Conservation (phyloP, 37 sponge, comb jelly and placozoan species). For the Lycopodina hypogea region DNA sequence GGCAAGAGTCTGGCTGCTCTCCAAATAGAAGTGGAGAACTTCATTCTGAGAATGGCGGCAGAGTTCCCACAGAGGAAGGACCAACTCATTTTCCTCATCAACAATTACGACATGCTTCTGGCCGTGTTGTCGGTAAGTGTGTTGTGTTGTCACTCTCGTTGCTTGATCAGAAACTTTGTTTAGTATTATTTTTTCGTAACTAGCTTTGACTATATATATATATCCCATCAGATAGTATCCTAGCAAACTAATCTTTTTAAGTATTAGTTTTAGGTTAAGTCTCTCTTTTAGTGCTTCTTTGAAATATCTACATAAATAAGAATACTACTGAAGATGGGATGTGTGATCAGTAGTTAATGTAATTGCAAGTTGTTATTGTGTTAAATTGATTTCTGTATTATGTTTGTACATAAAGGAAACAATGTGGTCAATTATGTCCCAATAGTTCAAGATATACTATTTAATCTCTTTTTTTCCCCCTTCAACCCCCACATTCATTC, state of each 20-base stretch:
- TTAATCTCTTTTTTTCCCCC: too few species aligned
- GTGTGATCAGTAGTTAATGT: too few species aligned
- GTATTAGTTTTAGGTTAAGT: too few species aligned
- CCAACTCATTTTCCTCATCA: slow-evolving; percentile 97
- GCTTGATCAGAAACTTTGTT: not conserved
- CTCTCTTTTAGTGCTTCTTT: too few species aligned
- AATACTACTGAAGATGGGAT: too few species aligned
- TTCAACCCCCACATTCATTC: too few species aligned
- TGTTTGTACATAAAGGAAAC: too few species aligned
- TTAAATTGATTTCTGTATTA: too few species aligned
- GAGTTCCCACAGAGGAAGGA: slow-evolving; percentile 92
- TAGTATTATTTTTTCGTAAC: not conserved
- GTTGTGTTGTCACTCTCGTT: not conserved
- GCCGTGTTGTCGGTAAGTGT: slow-evolving; percentile 76
- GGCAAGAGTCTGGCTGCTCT: slow-evolving; percentile 67
- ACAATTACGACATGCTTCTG: slow-evolving; percentile 98
- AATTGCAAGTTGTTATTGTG: too few species aligned
- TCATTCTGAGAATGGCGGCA: slow-evolving; percentile 90
- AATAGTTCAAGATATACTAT: too few species aligned
- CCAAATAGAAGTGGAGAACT: slow-evolving; percentile 94
- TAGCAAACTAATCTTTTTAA: not conserved
- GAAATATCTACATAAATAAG: too few species aligned
- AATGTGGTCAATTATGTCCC: too few species aligned
- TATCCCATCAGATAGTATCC: not conserved
- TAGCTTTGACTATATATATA: not conserved